Percentiles rank a stretch among this genome's conserved stretches.
These are phyloP conservation scores for Pogonocichla stellata DNA, from an alignment of 2,113 vertebrate species.

Conservation along the genomic window DNA sequence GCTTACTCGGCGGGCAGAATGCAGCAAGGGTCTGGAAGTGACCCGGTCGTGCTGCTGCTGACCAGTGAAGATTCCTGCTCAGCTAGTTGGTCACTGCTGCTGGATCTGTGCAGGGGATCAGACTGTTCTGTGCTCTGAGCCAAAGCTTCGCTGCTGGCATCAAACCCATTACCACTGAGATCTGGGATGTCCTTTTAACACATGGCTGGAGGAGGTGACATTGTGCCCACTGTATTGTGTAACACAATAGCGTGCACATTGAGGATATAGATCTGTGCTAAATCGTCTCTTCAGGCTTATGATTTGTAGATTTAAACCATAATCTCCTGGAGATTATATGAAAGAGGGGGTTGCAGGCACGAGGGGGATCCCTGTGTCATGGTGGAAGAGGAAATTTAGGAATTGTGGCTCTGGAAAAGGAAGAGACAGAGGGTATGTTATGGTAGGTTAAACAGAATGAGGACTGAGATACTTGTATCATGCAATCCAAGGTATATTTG, in stretches of 20 bases:
- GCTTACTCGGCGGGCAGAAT: neutral
- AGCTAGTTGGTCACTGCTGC: fast-evolving
- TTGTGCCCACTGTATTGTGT: neutral
- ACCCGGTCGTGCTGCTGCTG: fast-evolving
- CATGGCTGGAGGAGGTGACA: neutral
- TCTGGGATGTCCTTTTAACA: neutral
- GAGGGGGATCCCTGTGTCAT: neutral
- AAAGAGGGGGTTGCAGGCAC: neutral
- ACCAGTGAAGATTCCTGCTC: neutral
- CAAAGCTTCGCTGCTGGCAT: neutral
- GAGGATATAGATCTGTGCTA: neutral
- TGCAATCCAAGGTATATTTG: neutral
- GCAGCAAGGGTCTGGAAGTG: neutral
- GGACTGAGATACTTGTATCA: neutral
- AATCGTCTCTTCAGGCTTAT: neutral
- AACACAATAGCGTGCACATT: fast-evolving
- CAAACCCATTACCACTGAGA: neutral
- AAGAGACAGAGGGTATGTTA: neutral
- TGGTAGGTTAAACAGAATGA: neutral
- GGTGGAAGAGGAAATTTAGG: neutral
- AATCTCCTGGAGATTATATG: neutral
- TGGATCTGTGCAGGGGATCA: neutral
- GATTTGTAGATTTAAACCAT: neutral
- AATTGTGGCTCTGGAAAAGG: neutral
- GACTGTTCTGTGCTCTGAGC: neutral